phyloP scores from a whole-genome alignment of 2,113 vertebrate species.

The Percina caprodes region DNA sequence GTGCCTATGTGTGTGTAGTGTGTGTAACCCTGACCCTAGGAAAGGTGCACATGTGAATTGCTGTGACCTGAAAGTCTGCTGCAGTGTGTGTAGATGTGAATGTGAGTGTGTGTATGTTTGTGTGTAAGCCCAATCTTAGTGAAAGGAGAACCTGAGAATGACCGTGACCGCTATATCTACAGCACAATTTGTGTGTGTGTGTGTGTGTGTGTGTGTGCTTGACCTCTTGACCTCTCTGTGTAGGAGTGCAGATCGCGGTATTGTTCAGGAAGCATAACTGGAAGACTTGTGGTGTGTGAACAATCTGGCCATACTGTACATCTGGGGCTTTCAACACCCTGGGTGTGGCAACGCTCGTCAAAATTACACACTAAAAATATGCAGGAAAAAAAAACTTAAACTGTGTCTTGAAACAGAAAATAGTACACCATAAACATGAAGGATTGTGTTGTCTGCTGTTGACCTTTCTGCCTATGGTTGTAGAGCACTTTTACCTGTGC shows the following conservation, averaged over 20 bases:
- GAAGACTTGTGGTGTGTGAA: constrained; percentile 14
- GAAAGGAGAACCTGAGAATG: constrained; percentile 31
- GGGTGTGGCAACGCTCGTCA: not conserved
- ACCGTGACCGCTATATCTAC: constrained; percentile 40
- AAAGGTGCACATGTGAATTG: constrained; percentile 55
- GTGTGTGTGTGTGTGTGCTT: constrained; percentile 19
- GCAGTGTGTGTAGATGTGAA: constrained; percentile 9
- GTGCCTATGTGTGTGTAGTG: constrained; percentile 9
- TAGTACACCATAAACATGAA: not conserved
- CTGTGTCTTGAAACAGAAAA: not conserved
- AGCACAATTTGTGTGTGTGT: constrained; percentile 3
- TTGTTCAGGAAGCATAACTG: constrained; percentile 28
- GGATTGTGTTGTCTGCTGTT: too few species aligned
- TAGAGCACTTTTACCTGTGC: too few species aligned
- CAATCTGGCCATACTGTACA: constrained; percentile 12
- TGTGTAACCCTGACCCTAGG: constrained; percentile 54
- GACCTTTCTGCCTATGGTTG: too few species aligned
- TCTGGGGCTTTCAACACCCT: constrained; percentile 9
- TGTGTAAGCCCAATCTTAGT: constrained; percentile 21
- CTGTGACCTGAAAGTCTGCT: constrained; percentile 48
- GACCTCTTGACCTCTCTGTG: constrained; percentile 47
- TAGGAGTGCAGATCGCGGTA: constrained; percentile 33
- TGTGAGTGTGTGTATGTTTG: not conserved
- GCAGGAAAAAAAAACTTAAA: not conserved
- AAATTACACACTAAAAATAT: not conserved